phyloP scores from a whole-genome alignment of 2,888 invertebrate genomes.

The Lordiphosa andalusiaca region DNA sequence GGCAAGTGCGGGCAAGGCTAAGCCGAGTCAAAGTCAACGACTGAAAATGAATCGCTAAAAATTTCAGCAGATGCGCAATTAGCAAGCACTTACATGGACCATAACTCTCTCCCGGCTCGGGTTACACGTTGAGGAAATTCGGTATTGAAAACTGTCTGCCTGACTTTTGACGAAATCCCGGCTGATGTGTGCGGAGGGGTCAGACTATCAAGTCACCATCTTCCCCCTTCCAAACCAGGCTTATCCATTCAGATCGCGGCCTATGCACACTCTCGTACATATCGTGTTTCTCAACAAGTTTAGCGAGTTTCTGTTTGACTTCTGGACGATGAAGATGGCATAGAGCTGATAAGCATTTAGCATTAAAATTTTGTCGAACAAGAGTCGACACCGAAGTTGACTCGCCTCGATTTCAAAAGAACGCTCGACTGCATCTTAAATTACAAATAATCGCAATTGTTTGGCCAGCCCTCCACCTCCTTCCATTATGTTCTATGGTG shows the following conservation, averaged over 20 bases:
- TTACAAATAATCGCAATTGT: constrained; percentile 78
- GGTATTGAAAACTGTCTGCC: constrained; percentile 36
- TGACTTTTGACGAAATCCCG: constrained; percentile 68
- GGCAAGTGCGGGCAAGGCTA: constrained; percentile 35
- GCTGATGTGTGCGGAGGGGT: constrained; percentile 12
- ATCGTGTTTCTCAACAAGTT: constrained; percentile 77
- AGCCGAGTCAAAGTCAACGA: constrained; percentile 45
- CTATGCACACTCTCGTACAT: constrained; percentile 19
- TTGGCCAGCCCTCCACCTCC: constrained; percentile 23
- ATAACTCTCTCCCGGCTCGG: constrained; percentile 6
- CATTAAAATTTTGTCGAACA: constrained; percentile 65
- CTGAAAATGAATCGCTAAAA: constrained; percentile 31
- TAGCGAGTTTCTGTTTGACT: constrained; percentile 76
- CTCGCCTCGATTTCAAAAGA: constrained; percentile 66
- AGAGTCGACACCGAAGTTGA: constrained; percentile 60
- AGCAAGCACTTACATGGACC: constrained; percentile 40
- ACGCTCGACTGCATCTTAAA: constrained; percentile 78
- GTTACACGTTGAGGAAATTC: constrained; percentile 19
- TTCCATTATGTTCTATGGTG: constrained; percentile 11
- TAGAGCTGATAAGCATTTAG: constrained; percentile 70
- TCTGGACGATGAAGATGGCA: constrained; percentile 57
- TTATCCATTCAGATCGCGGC: constrained; percentile 19
- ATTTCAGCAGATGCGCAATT: constrained; percentile 73
- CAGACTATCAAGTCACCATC: constrained; percentile 67
- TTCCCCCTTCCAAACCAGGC: constrained; percentile 26